phyloP scores from a whole-genome alignment of 2,113 vertebrate species.

The Cyprinus carpio region DNA sequence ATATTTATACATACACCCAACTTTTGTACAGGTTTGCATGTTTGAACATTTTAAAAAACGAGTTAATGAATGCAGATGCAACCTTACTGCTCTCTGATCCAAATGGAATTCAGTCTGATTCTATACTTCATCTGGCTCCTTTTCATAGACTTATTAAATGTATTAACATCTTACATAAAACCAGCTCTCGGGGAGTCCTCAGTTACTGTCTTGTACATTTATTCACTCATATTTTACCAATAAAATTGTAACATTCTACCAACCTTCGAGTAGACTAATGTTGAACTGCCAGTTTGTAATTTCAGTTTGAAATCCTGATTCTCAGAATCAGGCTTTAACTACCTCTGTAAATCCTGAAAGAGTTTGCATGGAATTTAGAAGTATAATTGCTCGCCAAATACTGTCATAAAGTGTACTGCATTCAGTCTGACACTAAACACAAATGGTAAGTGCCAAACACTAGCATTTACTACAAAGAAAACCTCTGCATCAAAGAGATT shows the following conservation, averaged over 20 bases:
- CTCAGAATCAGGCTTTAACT: neutral
- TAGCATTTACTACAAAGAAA: neutral
- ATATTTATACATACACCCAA: too few relatives aligned
- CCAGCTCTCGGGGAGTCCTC: neutral
- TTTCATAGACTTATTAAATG: neutral
- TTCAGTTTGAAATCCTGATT: neutral
- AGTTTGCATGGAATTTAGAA: neutral
- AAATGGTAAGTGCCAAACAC: neutral
- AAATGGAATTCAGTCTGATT: neutral
- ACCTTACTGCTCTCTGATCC: neutral
- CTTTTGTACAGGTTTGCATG: too few relatives aligned
- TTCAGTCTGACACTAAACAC: neutral
- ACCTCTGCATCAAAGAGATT: neutral
- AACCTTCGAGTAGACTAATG: neutral
- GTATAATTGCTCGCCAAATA: neutral
- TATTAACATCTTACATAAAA: conserved; percentile 6
- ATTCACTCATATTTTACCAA: neutral
- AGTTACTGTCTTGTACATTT: neutral
- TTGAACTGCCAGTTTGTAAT: neutral
- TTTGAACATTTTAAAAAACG: too few relatives aligned
- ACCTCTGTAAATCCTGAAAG: neutral
- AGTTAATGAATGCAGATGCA: neutral
- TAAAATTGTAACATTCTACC: neutral
- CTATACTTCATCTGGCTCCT: neutral
- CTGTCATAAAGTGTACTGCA: neutral